Evolutionary conservation across 2,113 vertebrate species (phyloP).

Genomic region (Notechis scutatus): DNA sequence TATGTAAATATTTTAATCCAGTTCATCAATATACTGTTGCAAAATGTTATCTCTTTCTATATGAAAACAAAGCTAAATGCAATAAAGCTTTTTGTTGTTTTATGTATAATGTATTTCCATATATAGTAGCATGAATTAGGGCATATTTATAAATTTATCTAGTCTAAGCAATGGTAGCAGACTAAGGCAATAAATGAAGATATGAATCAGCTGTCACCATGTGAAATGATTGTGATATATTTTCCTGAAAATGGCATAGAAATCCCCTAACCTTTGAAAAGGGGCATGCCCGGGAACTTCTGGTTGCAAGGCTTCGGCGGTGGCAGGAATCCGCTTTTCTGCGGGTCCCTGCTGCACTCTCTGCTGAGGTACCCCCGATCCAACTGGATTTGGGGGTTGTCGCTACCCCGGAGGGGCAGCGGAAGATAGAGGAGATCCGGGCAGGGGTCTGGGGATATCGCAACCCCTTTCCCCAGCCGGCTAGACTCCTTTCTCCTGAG

Average conservation of each 20-base stretch:
- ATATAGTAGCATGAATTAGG: conserved; percentile 47
- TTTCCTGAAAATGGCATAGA: conserved; percentile 42
- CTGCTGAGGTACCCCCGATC: too few relatives aligned
- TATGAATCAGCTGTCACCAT: conserved; percentile 46
- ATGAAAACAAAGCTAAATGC: conserved; percentile 64
- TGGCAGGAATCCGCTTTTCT: too few relatives aligned
- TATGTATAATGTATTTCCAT: conserved; percentile 23
- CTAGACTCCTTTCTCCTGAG: too few relatives aligned
- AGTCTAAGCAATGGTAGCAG: neutral
- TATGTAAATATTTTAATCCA: conserved; percentile 65
- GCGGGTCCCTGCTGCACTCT: too few relatives aligned
- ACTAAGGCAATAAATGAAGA: conserved; percentile 30
- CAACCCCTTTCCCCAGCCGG: too few relatives aligned
- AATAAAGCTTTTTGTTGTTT: conserved; percentile 48
- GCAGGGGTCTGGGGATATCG: too few relatives aligned
- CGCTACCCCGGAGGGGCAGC: too few relatives aligned
- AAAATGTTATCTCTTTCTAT: conserved; percentile 51
- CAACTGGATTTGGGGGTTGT: too few relatives aligned
- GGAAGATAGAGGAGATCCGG: too few relatives aligned
- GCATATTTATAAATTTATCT: conserved; percentile 54
- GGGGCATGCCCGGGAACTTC: conserved; percentile 49
- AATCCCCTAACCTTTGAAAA: conserved; percentile 67
- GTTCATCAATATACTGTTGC: conserved; percentile 63
- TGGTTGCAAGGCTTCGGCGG: too few relatives aligned
- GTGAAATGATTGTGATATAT: conserved; percentile 25